phyloP scores from a whole-genome alignment of 2,797 vertebrate genomes.

The Lepus townsendii region DNA sequence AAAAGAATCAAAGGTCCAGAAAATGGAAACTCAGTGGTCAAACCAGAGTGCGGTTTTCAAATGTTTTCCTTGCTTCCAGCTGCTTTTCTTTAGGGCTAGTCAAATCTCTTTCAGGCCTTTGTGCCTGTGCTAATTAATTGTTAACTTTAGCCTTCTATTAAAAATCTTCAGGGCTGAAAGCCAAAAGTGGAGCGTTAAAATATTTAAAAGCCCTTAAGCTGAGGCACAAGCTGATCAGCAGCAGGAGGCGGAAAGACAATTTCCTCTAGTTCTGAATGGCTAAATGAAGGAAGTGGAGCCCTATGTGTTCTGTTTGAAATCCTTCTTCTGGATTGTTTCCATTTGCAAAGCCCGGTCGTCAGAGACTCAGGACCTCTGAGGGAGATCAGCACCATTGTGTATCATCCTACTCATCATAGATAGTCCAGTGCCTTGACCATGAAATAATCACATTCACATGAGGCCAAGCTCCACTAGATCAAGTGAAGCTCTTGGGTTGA shows the following conservation, averaged over 20 bases:
- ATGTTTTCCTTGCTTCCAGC: slow-evolving; percentile 54
- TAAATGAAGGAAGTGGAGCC: fast-evolving
- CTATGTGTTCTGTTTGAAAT: neutral
- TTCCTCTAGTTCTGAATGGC: fast-evolving
- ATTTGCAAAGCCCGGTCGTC: slow-evolving; percentile 54
- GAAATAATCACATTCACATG: neutral
- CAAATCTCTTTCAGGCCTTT: slow-evolving; percentile 54
- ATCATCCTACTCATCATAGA: fast-evolving
- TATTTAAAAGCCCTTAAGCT: slow-evolving; percentile 65
- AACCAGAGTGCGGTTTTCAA: neutral
- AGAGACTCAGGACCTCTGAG: neutral
- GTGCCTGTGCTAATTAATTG: slow-evolving; percentile 75
- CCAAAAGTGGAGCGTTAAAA: slow-evolving; percentile 70
- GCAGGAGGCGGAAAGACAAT: neutral
- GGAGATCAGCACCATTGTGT: neutral
- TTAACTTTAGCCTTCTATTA: slow-evolving; percentile 72
- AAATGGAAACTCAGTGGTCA: neutral
- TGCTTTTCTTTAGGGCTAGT: slow-evolving; percentile 55
- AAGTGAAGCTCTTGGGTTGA: slow-evolving; percentile 48
- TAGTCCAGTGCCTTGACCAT: neutral
- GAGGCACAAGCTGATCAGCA: neutral
- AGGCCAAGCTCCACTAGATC: neutral
- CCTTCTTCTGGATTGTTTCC: neutral
- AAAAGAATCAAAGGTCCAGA: neutral
- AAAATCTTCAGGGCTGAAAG: slow-evolving; percentile 61